Evolutionary conservation across 2,888 invertebrate species (phyloP).

Genomic region (Zeuzera pyrina): DNA sequence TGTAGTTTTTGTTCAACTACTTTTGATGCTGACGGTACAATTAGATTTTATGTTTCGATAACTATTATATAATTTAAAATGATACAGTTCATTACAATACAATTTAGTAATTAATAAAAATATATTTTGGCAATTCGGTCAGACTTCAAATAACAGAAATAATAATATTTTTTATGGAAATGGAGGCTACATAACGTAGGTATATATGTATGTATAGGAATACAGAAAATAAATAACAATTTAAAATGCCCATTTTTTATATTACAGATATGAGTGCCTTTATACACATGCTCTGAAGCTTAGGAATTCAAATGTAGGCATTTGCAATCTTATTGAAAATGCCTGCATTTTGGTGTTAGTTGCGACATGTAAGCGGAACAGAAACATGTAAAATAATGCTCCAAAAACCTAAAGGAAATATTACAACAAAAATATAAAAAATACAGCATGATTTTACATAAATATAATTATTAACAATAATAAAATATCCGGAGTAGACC

Average conservation of each 20-base stretch:
- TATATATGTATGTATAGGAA: constrained; percentile 14
- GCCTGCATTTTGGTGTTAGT: constrained; percentile 46
- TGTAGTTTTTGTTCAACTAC: too few species aligned
- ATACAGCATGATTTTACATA: constrained; percentile 28
- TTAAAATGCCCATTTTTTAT: constrained; percentile 70
- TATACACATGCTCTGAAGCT: constrained; percentile 34
- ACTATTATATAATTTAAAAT: too few species aligned
- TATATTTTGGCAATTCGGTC: background rate
- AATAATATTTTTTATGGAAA: constrained; percentile 41
- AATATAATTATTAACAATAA: constrained; percentile 6
- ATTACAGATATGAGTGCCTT: constrained; percentile 14
- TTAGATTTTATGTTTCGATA: background rate
- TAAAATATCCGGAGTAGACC: background rate
- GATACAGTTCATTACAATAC: background rate
- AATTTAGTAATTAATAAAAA: constrained; percentile 3
- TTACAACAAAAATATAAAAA: constrained; percentile 14
- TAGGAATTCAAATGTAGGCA: constrained; percentile 29
- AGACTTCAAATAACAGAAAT: background rate
- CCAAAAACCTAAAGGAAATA: constrained; percentile 7
- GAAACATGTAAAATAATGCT: constrained; percentile 27
- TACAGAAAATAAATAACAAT: constrained; percentile 18
- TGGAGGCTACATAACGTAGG: constrained; percentile 45
- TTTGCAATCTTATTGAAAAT: constrained; percentile 41
- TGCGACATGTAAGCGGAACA: constrained; percentile 27
- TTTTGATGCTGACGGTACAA: background rate